A percentile compares a stretch with the other conserved stretches of the same genome.
Conservation (phyloP, 2,888 invertebrate genomes). For the Ormyrus pomaceus region DNA sequence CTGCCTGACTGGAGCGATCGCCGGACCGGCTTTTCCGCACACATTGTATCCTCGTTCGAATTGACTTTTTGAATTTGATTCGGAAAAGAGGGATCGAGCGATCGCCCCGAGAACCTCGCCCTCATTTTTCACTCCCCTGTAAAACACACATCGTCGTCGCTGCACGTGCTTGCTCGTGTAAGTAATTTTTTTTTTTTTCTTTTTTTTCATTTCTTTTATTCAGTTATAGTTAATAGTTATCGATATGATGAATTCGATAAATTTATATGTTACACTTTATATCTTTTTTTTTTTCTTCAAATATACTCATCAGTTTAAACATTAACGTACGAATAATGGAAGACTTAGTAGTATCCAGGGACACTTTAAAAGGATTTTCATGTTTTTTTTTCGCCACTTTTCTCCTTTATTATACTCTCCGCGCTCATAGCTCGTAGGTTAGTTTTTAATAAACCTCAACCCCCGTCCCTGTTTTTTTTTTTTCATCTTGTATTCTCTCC, state of each 20-base stretch:
- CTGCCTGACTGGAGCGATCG: slow-evolving; percentile 43
- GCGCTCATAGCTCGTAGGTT: slow-evolving; percentile 33
- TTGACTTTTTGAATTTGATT: neutral
- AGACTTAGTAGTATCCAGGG: slow-evolving; percentile 69
- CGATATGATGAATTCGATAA: slow-evolving; percentile 63
- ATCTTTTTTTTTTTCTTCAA: slow-evolving; percentile 60
- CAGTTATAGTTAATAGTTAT: slow-evolving; percentile 58
- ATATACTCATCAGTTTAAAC: slow-evolving; percentile 67
- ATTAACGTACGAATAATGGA: slow-evolving; percentile 73
- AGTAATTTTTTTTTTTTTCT: slow-evolving; percentile 32
- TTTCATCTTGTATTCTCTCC: slow-evolving; percentile 53
- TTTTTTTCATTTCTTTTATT: slow-evolving; percentile 17
- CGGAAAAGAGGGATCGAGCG: neutral
- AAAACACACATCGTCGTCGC: slow-evolving; percentile 49
- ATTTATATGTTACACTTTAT: slow-evolving; percentile 64
- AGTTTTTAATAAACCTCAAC: slow-evolving; percentile 53
- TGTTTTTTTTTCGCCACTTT: slow-evolving; percentile 27
- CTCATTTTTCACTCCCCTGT: slow-evolving; percentile 6
- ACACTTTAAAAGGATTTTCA: slow-evolving; percentile 63
- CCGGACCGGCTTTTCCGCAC: slow-evolving; percentile 5
- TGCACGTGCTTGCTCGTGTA: slow-evolving; percentile 55
- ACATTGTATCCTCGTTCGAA: neutral
- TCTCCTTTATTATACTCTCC: neutral
- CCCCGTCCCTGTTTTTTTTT: slow-evolving; percentile 50
- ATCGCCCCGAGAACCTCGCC: slow-evolving; percentile 42